phyloP scores from a whole-genome alignment of 2,113 vertebrate species.

The Balaeniceps rex region DNA sequence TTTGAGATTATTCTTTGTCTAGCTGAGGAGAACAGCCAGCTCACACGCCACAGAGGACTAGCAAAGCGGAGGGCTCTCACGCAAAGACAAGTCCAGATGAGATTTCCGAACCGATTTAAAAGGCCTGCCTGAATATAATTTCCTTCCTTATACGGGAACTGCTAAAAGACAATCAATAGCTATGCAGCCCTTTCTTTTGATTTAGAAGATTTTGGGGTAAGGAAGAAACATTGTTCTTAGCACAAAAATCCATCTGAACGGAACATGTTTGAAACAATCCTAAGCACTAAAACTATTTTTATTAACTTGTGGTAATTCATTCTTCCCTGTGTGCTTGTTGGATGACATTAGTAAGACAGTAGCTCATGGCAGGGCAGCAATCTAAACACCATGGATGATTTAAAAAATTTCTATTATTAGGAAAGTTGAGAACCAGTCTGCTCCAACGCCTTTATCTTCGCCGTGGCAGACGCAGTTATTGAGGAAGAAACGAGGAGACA shows the following conservation, averaged over 20 bases:
- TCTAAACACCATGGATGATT: not conserved
- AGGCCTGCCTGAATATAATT: not conserved
- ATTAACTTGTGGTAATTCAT: not conserved
- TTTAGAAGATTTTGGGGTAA: not conserved
- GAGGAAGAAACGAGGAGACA: not conserved
- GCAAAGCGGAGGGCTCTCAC: not conserved
- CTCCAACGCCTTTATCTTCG: not conserved
- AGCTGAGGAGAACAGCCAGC: not conserved
- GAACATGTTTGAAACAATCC: not conserved
- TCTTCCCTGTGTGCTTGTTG: not conserved
- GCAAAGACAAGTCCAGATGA: not conserved
- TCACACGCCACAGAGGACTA: not conserved
- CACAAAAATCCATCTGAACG: not conserved
- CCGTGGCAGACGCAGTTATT: not conserved
- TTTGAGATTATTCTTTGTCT: not conserved
- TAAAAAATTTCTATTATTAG: not conserved
- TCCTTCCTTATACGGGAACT: not conserved
- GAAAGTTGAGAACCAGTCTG: not conserved
- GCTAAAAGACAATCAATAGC: not conserved
- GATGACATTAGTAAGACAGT: conserved; percentile 6
- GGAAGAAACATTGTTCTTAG: not conserved
- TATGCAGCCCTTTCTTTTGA: not conserved
- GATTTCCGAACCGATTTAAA: not conserved
- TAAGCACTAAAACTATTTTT: not conserved
- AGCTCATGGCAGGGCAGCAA: not conserved